Percentiles rank a stretch among this genome's conserved stretches.
Evolutionary conservation across 2,797 vertebrate species (phyloP).

Genomic region (Phaenicophaeus curvirostris): DNA sequence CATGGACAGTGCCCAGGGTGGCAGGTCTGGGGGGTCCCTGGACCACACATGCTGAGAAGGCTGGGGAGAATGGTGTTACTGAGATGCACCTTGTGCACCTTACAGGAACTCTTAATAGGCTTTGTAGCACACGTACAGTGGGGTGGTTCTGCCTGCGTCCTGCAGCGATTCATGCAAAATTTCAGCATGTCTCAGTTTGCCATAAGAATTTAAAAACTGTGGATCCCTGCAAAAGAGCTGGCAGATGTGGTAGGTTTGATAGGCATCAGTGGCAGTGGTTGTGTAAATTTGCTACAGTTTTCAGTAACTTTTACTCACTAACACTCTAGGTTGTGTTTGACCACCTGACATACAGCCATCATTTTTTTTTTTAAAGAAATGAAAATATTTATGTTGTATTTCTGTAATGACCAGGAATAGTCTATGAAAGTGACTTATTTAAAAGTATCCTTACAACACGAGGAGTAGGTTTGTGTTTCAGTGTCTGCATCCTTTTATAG

Average conservation of each 20-base stretch:
- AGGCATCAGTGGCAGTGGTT: not conserved
- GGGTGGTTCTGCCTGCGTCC: not conserved
- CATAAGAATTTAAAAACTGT: not conserved
- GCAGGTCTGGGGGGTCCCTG: not conserved
- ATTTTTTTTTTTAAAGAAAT: not conserved
- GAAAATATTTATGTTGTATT: not conserved
- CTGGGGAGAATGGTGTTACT: not conserved
- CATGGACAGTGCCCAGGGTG: not conserved
- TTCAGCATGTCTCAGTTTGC: not conserved
- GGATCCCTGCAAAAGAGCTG: not conserved
- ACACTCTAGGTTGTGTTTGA: not conserved
- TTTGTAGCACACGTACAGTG: fast-evolving
- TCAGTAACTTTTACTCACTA: not conserved
- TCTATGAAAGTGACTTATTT: not conserved
- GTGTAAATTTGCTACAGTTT: not conserved
- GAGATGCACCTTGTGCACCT: not conserved
- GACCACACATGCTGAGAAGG: not conserved
- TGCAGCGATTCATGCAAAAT: not conserved
- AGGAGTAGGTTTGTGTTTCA: not conserved
- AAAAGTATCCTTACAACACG: not conserved
- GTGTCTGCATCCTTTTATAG: not conserved
- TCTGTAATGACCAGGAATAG: not conserved
- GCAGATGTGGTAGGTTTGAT: not conserved
- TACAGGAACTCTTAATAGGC: no score
- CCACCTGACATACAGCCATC: not conserved